Conservation (phyloP, 2,888 invertebrate genomes). For the Leptinotarsa juncta region DNA sequence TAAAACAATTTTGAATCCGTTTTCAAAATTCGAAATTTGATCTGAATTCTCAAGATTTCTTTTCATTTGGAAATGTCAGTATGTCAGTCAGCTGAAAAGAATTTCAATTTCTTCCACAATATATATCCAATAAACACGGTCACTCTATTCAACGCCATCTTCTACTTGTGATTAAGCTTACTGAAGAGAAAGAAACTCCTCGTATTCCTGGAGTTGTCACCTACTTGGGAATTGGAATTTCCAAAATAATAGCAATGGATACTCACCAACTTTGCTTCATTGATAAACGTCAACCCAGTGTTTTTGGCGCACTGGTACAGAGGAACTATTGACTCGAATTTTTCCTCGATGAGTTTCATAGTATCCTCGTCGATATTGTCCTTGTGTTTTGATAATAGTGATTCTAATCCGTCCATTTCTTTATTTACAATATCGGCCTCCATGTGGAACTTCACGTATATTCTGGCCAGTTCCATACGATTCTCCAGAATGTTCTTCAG, state of each 20-base stretch:
- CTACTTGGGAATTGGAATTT: too few species aligned
- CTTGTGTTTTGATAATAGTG: slow-evolving; percentile 67
- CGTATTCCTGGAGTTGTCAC: too few species aligned
- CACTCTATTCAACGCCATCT: too few species aligned
- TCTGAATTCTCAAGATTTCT: too few species aligned
- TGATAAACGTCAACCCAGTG: slow-evolving; percentile 76
- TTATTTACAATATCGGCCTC: slow-evolving; percentile 74
- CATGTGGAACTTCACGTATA: slow-evolving; percentile 80
- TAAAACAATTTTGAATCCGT: too few species aligned
- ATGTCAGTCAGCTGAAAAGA: too few species aligned
- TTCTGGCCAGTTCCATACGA: slow-evolving; percentile 74
- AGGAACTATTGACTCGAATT: slow-evolving; percentile 75
- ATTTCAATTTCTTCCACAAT: too few species aligned
- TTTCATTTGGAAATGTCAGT: too few species aligned
- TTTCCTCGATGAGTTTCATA: slow-evolving; percentile 70
- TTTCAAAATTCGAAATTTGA: too few species aligned
- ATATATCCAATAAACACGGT: too few species aligned
- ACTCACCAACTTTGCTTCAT: slow-evolving; percentile 70
- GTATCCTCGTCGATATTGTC: slow-evolving; percentile 68
- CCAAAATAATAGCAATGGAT: neutral
- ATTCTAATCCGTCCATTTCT: slow-evolving; percentile 75
- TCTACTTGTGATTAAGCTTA: too few species aligned
- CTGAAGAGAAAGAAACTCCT: too few species aligned
- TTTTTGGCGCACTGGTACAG: slow-evolving; percentile 75
- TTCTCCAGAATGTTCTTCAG: slow-evolving; percentile 72